These are phyloP conservation scores for Halictus quadricinctus DNA, from an alignment of 2,888 invertebrate species.

Conservation along the genomic window DNA sequence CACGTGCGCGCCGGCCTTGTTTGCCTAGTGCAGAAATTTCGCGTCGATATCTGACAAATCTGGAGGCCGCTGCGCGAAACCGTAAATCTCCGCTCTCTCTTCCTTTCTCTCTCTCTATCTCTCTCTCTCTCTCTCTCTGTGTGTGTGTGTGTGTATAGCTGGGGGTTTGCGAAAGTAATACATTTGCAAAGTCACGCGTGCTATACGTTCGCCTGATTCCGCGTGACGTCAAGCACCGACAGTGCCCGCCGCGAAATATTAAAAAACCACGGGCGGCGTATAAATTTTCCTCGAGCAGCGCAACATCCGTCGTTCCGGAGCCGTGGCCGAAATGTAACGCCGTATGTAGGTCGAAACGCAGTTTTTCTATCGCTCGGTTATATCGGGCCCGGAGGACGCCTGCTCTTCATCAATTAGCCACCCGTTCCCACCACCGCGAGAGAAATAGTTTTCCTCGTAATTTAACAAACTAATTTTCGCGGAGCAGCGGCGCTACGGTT, in stretches of 20 bases:
- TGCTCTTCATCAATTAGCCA: not conserved
- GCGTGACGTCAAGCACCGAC: not conserved
- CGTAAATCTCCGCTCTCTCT: not conserved
- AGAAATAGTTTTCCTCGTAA: not conserved
- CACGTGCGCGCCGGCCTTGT: slow-evolving; percentile 51
- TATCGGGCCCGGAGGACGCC: not conserved
- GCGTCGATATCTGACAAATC: slow-evolving; percentile 42
- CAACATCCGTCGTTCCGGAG: not conserved
- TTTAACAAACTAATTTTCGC: slow-evolving; percentile 16
- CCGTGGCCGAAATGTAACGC: not conserved
- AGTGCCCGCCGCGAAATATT: not conserved
- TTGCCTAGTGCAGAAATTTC: slow-evolving; percentile 40
- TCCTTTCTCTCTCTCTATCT: not conserved
- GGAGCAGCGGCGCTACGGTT: not conserved
- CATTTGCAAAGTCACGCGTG: not conserved
- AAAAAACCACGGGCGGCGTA: not conserved
- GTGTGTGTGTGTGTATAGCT: no score
- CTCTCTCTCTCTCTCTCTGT: not conserved
- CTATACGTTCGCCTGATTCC: not conserved
- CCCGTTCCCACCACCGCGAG: not conserved
- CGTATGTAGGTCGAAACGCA: slow-evolving; percentile 1
- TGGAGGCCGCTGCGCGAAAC: not conserved
- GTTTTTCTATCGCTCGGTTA: not conserved
- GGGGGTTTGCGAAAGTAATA: not conserved
- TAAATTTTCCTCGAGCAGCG: not conserved